Percentiles rank a stretch among this genome's conserved stretches.
phyloP scores from a whole-genome alignment of 1,140 invertebrate genomes.

The Pararge aegeria region DNA sequence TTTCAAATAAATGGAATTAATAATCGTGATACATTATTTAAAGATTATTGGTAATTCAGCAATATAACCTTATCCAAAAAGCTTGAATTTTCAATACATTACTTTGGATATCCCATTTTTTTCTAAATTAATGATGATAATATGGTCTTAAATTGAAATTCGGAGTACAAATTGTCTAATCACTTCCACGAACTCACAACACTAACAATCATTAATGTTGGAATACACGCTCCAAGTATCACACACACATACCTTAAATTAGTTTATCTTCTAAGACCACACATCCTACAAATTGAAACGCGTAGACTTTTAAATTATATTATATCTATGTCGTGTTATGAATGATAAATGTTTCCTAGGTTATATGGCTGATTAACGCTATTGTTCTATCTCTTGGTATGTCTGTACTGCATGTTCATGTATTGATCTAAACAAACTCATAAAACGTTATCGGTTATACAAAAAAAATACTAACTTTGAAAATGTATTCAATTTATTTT shows the following conservation, averaged over 20 bases:
- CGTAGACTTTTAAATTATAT: background rate
- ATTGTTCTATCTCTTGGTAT: slow-evolving; percentile 26
- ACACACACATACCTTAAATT: background rate
- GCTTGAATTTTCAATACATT: too few species aligned
- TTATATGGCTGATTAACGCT: slow-evolving; percentile 24
- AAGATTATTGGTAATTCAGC: too few species aligned
- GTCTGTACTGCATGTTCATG: slow-evolving; percentile 27
- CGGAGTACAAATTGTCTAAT: background rate
- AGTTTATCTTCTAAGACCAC: background rate
- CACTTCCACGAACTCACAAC: slow-evolving; percentile 8
- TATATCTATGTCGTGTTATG: slow-evolving; percentile 23
- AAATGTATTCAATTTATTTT: too few species aligned
- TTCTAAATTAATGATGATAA: too few species aligned
- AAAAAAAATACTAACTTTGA: background rate
- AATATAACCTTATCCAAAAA: too few species aligned
- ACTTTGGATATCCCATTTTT: too few species aligned
- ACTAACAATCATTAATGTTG: background rate
- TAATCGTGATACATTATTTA: too few species aligned
- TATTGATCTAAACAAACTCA: background rate
- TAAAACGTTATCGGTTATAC: slow-evolving; percentile 5
- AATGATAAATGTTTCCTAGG: slow-evolving; percentile 30
- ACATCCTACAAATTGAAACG: background rate
- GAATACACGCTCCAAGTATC: background rate
- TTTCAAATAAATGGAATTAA: too few species aligned
- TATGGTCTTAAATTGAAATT: slow-evolving; percentile 9